Percentiles rank a stretch among this genome's conserved stretches.
Evolutionary conservation across 1,140 invertebrate genomes (phyloP).

Genomic region (Drosophila quadrilineata): DNA sequence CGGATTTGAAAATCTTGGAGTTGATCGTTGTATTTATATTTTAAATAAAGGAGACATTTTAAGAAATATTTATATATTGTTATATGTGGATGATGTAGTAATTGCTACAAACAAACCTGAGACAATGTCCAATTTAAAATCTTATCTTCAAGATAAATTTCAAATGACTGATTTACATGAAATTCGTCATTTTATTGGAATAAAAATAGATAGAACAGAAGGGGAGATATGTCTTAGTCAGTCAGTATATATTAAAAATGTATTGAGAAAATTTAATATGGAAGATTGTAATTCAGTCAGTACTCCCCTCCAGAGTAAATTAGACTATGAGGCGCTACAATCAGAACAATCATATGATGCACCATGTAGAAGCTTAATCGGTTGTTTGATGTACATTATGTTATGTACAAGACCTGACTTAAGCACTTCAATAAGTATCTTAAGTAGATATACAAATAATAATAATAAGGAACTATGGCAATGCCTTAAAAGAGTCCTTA

Average conservation of each 20-base stretch:
- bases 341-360: constrained; percentile 44
- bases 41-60: neutral
- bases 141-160: constrained; percentile 11
- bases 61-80: constrained; percentile 6
- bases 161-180: constrained; percentile 4
- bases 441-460: constrained; percentile 35
- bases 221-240: neutral
- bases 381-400: constrained; percentile 70
- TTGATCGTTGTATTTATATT: neutral
- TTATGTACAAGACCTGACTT: constrained; percentile 71
- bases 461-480: constrained; percentile 59
- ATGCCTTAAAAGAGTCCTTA: constrained; percentile 55
- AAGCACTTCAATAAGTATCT: constrained; percentile 55
- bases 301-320: constrained; percentile 41
- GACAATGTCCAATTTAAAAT: constrained; percentile 5
- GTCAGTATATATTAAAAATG: constrained; percentile 24
- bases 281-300: constrained; percentile 48
- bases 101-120: constrained; percentile 16
- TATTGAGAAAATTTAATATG: constrained; percentile 56
- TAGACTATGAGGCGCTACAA: constrained; percentile 8
- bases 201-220: constrained; percentile 31
- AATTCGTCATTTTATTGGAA: constrained; percentile 7
- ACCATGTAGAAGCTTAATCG: constrained; percentile 61
- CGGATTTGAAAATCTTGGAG: neutral
- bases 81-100: constrained; percentile 55